Conservation (phyloP, 2,888 invertebrate species). For the Chloromyia formosa region DNA sequence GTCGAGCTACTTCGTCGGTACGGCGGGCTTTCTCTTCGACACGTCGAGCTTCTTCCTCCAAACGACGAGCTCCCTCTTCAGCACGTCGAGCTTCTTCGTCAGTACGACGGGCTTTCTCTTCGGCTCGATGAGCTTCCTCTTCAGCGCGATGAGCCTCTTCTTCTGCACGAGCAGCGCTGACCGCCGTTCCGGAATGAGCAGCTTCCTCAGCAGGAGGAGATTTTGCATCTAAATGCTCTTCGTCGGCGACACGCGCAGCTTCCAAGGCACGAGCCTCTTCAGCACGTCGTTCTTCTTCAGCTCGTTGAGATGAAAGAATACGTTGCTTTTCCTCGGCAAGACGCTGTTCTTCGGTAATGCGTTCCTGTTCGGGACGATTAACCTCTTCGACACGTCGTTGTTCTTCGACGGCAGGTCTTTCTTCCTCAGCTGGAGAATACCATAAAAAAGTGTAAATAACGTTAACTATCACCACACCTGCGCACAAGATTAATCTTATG, state of each 20-base stretch:
- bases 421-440: neutral
- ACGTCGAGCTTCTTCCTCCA: neutral
- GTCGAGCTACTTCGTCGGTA: too few relatives aligned
- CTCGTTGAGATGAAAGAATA: neutral
- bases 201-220: conserved; percentile 3
- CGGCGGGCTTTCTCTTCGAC: neutral
- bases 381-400: neutral
- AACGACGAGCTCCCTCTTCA: neutral
- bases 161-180: too few relatives aligned
- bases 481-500: too few relatives aligned
- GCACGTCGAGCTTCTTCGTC: too few relatives aligned
- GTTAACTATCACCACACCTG: too few relatives aligned
- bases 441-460: too few relatives aligned
- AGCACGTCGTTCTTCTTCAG: conserved; percentile 14
- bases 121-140: too few relatives aligned
- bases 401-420: neutral
- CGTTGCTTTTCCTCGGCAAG: conserved; percentile 10
- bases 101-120: too few relatives aligned
- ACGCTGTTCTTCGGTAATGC: conserved; percentile 23
- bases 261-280: neutral
- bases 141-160: too few relatives aligned
- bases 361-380: neutral
- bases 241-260: neutral
- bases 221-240: neutral
- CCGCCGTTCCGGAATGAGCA: neutral